Conservation (phyloP, 2,888 invertebrate species). For the Rhamnusium bicolor region DNA sequence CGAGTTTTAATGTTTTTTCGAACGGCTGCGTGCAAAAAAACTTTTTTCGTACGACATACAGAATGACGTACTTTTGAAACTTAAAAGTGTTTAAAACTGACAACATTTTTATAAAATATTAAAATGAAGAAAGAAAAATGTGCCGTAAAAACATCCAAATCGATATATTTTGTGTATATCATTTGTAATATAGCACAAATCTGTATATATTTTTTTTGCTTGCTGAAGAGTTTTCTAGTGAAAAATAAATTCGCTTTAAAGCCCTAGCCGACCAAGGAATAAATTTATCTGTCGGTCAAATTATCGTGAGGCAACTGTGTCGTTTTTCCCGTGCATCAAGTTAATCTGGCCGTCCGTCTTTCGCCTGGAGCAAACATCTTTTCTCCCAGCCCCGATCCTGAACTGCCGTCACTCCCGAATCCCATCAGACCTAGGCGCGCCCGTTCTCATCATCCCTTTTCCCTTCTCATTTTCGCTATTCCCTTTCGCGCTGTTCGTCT, state of each 20-base stretch:
- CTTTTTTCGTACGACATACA: no score
- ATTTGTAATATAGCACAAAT: background rate
- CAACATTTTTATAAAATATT: no score
- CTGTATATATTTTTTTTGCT: background rate
- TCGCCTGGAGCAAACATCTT: background rate
- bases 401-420: slow-evolving; percentile 39
- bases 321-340: background rate
- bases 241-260: background rate
- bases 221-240: background rate
- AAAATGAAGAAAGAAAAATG: no score
- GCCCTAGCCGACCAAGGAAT: slow-evolving; percentile 7
- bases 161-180: background rate
- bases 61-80: no score
- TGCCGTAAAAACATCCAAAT: no score
- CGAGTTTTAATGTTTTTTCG: no score
- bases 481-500: slow-evolving; percentile 56
- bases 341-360: background rate
- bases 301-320: slow-evolving; percentile 1
- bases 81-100: no score
- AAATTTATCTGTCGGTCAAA: slow-evolving; percentile 18
- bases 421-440: slow-evolving; percentile 52
- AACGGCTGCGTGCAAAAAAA: no score
- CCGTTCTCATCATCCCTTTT: slow-evolving; percentile 59
- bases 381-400: background rate
- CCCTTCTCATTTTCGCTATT: slow-evolving; percentile 59